Conservation (phyloP, 2,888 invertebrate species). For the Galeopsomyia nigrocyanea region DNA sequence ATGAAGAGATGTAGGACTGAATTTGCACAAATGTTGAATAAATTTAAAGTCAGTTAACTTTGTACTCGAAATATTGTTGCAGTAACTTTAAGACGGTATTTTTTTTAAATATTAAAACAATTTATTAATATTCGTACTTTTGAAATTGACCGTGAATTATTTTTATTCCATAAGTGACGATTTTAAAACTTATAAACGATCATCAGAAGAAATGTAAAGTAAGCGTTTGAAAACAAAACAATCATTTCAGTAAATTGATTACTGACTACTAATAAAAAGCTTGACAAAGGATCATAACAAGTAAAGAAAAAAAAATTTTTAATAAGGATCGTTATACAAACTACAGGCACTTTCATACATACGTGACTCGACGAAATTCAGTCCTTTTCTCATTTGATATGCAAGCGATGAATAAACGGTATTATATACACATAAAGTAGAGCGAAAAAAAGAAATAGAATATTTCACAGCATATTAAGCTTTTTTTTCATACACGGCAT, state of each 20-base stretch:
- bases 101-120: neutral
- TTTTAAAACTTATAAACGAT: constrained; percentile 10
- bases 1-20: constrained; percentile 17
- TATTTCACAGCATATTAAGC: neutral
- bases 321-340: constrained; percentile 6
- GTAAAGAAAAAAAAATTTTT: neutral
- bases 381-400: constrained; percentile 19
- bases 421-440: neutral
- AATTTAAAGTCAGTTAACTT: neutral
- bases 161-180: constrained; percentile 4
- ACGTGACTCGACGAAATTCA: constrained; percentile 29
- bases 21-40: neutral
- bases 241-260: no score
- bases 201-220: no score
- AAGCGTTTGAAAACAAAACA: no score
- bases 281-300: no score
- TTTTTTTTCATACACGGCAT: no score
- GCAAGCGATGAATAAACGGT: constrained; percentile 6
- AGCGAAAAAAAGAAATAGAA: constrained; percentile 4
- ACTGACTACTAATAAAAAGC: no score
- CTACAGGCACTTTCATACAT: constrained; percentile 23
- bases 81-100: neutral
- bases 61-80: neutral
- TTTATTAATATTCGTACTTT: no score
- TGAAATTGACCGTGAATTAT: neutral